Percentiles rank a stretch among this genome's conserved stretches.
phyloP scores from a whole-genome alignment of 1,140 invertebrate species.

The Mercenaria mercenaria region DNA sequence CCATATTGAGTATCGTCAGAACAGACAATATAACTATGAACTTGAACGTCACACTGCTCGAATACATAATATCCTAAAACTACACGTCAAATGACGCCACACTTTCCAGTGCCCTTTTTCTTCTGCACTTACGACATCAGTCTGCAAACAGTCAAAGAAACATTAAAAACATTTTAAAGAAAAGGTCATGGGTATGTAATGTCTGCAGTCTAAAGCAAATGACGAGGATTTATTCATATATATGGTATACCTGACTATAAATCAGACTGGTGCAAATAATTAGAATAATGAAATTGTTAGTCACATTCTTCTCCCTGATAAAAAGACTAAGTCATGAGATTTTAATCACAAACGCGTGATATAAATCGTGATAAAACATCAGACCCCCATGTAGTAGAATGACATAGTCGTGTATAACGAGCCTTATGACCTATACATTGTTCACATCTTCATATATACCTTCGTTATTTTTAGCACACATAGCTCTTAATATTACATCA shows the following conservation, averaged over 20 bases:
- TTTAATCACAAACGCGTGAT: not conserved
- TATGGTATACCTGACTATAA: too few species aligned
- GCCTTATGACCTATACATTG: too few species aligned
- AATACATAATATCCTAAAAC: constrained; percentile 15
- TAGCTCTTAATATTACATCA: too few species aligned
- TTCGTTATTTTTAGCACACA: too few species aligned
- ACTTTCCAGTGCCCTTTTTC: not conserved
- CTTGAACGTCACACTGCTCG: constrained; percentile 28
- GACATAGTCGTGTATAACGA: too few species aligned
- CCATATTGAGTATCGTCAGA: constrained; percentile 57
- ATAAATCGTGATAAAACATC: not conserved
- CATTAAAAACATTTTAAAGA: too few species aligned
- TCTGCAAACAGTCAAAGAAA: not conserved
- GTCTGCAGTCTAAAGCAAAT: too few species aligned
- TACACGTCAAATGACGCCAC: not conserved
- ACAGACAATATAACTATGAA: constrained; percentile 42
- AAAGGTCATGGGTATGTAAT: too few species aligned
- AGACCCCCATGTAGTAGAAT: not conserved
- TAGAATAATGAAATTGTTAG: not conserved
- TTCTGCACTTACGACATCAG: not conserved
- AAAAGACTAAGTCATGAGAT: not conserved
- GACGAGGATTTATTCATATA: too few species aligned
- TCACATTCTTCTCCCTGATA: not conserved
- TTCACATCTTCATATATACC: too few species aligned
- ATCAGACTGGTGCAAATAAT: not conserved